phyloP scores from a whole-genome alignment of 1,140 invertebrate genomes.

The Stegodyphus dumicola region DNA sequence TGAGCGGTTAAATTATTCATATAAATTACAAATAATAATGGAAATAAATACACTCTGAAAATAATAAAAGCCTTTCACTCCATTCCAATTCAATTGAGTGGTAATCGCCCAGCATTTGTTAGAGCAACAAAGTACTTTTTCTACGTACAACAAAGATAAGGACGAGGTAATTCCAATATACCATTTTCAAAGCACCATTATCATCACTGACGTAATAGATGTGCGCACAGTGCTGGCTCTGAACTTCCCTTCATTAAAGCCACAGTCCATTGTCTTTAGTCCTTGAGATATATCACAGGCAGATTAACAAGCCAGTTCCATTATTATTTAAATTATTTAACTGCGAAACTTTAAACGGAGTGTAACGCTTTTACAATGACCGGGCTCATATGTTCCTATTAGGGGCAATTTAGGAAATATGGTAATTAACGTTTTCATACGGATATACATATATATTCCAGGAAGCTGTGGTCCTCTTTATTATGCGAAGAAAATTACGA shows the following conservation, averaged over 20 bases:
- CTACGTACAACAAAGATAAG: too few relatives aligned
- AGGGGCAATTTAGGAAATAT: conserved; percentile 48
- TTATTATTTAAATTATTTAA: conserved; percentile 58
- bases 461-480: conserved; percentile 4
- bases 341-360: conserved; percentile 41
- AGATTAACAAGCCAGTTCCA: conserved; percentile 31
- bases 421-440: conserved; percentile 28
- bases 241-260: conserved; percentile 19
- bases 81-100: not conserved
- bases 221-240: not conserved
- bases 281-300: conserved; percentile 31
- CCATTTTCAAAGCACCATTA: too few relatives aligned
- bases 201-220: too few relatives aligned
- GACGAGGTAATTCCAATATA: too few relatives aligned
- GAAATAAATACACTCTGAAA: not conserved
- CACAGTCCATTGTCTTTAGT: conserved; percentile 15
- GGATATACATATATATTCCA: conserved; percentile 10
- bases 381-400: conserved; percentile 13
- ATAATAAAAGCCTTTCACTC: not conserved
- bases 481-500: conserved; percentile 40
- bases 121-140: too few relatives aligned
- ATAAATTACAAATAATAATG: too few relatives aligned
- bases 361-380: conserved; percentile 19
- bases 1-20: too few relatives aligned
- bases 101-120: conserved; percentile 25